Base-by-base conservation (phyloP, 1,140 invertebrate species). In the Pogonomyrmex californicus region DNA sequence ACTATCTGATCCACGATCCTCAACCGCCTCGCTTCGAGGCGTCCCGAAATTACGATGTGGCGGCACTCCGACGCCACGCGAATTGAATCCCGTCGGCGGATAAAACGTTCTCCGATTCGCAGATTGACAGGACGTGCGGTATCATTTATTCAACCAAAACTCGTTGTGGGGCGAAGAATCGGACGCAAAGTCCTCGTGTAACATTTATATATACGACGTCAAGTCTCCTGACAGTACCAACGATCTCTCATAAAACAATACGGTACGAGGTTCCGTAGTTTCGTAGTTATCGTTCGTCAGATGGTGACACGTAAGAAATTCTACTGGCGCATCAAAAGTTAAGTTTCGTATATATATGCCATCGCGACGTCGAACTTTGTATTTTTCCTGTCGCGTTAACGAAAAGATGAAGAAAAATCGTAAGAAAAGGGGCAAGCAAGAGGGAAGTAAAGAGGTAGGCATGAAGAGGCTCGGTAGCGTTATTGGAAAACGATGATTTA, bases 401-500 rank as follows among this genome's bases (percentile, higher is more conserved):
- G 73, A 44, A 85, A 68, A 60, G 44, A 90, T 76, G 86, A 81
- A 77, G 85, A 58, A 85, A 79, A 79, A 56, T 47, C 9, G 17
- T 14, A 44, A 76, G 66, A 62, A 36, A 71, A 14, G 33, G 38
- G 44, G n/a, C 9, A 12, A 65, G 51, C 12, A 7, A 60, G 36
- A 68, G 47, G 36, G 54, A 60, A 51, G 56, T 56, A 70, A 63
- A 81, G 85, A 83, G 60, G 76, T 49, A 70, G 30, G 83, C 54
- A 85, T 62, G 94, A 94, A 94, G 93, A 95, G 91, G 87, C 92
- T 93, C 92, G 94, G 93, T 92, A 95, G 92, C 94, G 92, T 94
- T 95, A 95, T 95, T 95, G 95, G 95, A 95, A 95, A 95, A 95
- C 94, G 95, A 95, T 95, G 95, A 95, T 95, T 95, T 95, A 95